phyloP scores from a whole-genome alignment of 2,888 invertebrate genomes.

The Diarsia dahlii region DNA sequence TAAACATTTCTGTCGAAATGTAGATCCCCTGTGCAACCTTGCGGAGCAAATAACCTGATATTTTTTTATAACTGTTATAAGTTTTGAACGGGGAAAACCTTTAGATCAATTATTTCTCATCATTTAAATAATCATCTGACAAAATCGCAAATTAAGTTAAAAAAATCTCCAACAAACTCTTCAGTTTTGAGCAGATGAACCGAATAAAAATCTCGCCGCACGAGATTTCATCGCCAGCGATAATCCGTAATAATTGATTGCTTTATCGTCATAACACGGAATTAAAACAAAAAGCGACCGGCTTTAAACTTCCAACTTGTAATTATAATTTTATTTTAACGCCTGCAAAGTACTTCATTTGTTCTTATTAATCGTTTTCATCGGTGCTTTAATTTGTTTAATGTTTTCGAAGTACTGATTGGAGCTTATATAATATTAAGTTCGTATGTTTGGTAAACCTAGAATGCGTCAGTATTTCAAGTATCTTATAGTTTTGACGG shows the following conservation, averaged over 20 bases:
- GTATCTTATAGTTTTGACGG: background rate
- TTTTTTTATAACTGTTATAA: background rate
- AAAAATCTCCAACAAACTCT: background rate
- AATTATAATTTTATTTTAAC: slow-evolving; percentile 21
- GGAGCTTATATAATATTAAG: background rate
- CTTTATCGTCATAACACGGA: slow-evolving; percentile 43
- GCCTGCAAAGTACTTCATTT: slow-evolving; percentile 11
- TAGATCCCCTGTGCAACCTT: background rate
- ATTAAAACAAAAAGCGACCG: slow-evolving; percentile 25
- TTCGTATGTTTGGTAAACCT: background rate
- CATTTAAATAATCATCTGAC: background rate
- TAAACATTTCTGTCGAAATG: background rate
- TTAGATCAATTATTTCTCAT: background rate
- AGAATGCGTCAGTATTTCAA: background rate
- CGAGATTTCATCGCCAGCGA: slow-evolving; percentile 34
- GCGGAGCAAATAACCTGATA: background rate
- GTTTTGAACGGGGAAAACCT: background rate
- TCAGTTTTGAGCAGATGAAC: background rate
- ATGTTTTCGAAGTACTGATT: slow-evolving; percentile 3
- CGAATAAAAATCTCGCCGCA: slow-evolving; percentile 26
- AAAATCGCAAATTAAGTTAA: background rate
- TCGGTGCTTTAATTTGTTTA: slow-evolving; percentile 5
- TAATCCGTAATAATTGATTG: slow-evolving; percentile 56
- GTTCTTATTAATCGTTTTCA: slow-evolving; percentile 7
- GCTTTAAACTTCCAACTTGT: slow-evolving; percentile 16